Percentiles rank a stretch among this genome's conserved stretches.
Evolutionary conservation across 2,113 vertebrate genomes (phyloP).

Genomic region (Heloderma charlesbogerti): DNA sequence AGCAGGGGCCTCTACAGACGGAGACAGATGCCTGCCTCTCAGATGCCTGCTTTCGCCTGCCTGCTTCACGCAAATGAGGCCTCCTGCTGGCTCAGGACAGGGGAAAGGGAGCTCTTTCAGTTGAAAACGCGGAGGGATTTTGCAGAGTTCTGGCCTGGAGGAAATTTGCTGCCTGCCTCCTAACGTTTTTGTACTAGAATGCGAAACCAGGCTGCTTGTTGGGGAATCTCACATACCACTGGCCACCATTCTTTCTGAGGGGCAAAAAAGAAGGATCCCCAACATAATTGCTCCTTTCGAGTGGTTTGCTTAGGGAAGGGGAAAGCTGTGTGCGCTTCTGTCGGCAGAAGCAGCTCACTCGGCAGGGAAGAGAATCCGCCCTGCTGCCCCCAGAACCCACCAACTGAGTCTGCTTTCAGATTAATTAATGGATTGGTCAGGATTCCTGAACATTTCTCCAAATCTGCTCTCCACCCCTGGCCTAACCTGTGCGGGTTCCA

Average conservation of each 20-base stretch:
- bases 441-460: neutral
- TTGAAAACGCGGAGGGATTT: neutral
- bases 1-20: neutral
- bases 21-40: no score
- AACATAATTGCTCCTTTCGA: neutral
- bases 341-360: neutral
- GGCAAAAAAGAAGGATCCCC: neutral
- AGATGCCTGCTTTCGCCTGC: no score
- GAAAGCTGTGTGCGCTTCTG: neutral
- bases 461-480: neutral
- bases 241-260: no score
- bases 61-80: neutral
- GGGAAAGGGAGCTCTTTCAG: neutral
- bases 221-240: neutral
- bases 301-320: neutral
- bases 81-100: neutral
- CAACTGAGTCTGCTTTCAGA: neutral
- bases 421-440: neutral
- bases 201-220: neutral
- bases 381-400: neutral
- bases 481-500: neutral
- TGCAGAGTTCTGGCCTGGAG: neutral
- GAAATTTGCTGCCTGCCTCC: neutral
- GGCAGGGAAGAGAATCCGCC: neutral
- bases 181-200: neutral